A percentile compares a stretch with the other conserved stretches of the same genome.
Evolutionary conservation across 2,113 vertebrate genomes (phyloP).

Genomic region (human (Homo sapiens)): DNA sequence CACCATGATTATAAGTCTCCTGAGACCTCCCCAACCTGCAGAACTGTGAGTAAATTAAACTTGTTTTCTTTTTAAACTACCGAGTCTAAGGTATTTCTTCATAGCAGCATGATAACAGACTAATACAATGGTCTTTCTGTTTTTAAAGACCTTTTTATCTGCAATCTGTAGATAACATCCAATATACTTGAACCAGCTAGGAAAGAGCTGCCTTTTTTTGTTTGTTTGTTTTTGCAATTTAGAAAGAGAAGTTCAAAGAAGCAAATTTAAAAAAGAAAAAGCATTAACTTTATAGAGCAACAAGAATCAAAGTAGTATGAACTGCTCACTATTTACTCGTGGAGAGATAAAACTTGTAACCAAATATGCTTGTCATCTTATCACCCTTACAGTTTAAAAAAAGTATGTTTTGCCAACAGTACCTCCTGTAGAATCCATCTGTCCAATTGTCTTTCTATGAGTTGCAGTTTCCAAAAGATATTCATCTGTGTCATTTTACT

Average conservation of each 20-base stretch:
- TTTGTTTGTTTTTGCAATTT: background rate
- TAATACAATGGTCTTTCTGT: background rate
- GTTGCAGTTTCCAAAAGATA: background rate
- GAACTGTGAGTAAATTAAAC: too few species aligned
- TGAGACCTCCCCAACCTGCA: too few species aligned
- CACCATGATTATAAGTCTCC: too few species aligned
- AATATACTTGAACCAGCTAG: background rate
- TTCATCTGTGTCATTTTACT: background rate
- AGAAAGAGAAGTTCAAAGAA: background rate
- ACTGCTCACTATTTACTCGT: background rate
- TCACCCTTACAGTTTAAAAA: background rate
- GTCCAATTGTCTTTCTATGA: background rate
- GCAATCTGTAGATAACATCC: background rate
- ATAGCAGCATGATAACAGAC: too few species aligned
- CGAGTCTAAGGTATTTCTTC: too few species aligned
- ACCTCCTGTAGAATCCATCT: background rate
- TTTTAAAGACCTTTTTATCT: background rate
- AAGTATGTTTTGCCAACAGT: background rate
- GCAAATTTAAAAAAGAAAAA: background rate
- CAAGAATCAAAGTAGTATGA: background rate
- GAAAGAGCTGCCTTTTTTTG: rapidly evolving
- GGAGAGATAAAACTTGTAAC: background rate
- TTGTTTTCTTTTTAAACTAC: too few species aligned
- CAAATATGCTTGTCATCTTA: background rate
- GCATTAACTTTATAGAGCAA: background rate